phyloP scores from a whole-genome alignment of 53 echinoderm and acorn worm species.

The Actinopyga echinites region DNA sequence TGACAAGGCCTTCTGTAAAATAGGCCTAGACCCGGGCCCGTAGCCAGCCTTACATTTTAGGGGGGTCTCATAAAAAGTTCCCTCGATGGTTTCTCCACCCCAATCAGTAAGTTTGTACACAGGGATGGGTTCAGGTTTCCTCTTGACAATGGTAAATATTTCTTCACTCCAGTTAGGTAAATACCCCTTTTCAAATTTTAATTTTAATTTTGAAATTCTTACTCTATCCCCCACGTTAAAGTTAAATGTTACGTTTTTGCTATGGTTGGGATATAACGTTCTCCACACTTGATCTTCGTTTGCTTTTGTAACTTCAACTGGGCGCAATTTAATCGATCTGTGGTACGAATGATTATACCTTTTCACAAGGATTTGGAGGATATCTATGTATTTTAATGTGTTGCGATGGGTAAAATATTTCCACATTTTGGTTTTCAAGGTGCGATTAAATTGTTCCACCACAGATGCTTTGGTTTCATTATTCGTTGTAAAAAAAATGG shows the following conservation, averaged over 20 bases:
- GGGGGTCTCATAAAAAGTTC: slow-evolving; percentile 26
- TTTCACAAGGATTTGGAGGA: slow-evolving; percentile 11
- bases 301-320: slow-evolving; percentile 34
- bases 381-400: background rate
- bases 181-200: slow-evolving; percentile 45
- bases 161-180: slow-evolving; percentile 40
- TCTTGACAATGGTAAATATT: slow-evolving; percentile 14
- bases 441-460: slow-evolving; percentile 63
- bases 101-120: slow-evolving; percentile 29
- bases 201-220: slow-evolving; percentile 20
- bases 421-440: slow-evolving; percentile 53
- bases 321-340: slow-evolving; percentile 58
- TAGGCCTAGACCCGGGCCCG: no score
- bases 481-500: slow-evolving; percentile 48
- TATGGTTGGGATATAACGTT: background rate
- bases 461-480: slow-evolving; percentile 60
- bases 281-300: slow-evolving; percentile 59
- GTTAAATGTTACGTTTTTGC: background rate
- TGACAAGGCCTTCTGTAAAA: no score
- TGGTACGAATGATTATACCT: slow-evolving; percentile 55
- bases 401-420: slow-evolving; percentile 40
- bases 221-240: slow-evolving; percentile 30
- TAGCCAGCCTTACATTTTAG: background rate
- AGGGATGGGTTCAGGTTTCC: background rate
- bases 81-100: background rate